Evolutionary conservation across 2,797 vertebrate genomes (phyloP).

Genomic region (Schizopygopsis malacanthus): DNA sequence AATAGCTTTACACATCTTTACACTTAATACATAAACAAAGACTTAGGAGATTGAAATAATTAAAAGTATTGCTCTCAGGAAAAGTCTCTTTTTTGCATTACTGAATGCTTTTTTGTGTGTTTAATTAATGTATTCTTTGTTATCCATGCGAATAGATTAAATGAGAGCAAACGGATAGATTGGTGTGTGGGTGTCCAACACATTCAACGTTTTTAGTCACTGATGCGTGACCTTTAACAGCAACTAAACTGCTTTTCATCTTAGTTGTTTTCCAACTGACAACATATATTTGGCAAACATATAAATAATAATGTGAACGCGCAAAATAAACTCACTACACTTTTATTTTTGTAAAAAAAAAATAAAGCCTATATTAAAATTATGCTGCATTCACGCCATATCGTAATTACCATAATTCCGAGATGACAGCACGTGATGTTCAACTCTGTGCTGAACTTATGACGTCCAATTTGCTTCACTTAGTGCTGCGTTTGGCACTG

Average conservation of each 20-base stretch:
- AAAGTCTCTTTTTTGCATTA: not conserved
- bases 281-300: slow-evolving; percentile 22
- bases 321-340: not conserved
- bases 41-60: not conserved
- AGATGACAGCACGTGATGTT: too few relatives aligned
- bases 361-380: not conserved
- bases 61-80: not conserved
- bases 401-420: too few relatives aligned
- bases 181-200: not conserved
- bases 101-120: not conserved
- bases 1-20: not conserved
- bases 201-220: not conserved
- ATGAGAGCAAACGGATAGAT: not conserved
- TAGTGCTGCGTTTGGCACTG: too few relatives aligned
- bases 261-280: not conserved
- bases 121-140: not conserved
- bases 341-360: too few relatives aligned
- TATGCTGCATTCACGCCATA: too few relatives aligned
- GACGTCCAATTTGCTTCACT: too few relatives aligned
- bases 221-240: slow-evolving; percentile 30
- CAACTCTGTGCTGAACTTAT: too few relatives aligned
- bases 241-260: not conserved
- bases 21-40: not conserved
- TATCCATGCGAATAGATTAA: not conserved
- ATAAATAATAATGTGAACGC: not conserved